These are phyloP conservation scores for Agrotis clavis DNA, from an alignment of 2,888 invertebrate species.

Conservation along the genomic window DNA sequence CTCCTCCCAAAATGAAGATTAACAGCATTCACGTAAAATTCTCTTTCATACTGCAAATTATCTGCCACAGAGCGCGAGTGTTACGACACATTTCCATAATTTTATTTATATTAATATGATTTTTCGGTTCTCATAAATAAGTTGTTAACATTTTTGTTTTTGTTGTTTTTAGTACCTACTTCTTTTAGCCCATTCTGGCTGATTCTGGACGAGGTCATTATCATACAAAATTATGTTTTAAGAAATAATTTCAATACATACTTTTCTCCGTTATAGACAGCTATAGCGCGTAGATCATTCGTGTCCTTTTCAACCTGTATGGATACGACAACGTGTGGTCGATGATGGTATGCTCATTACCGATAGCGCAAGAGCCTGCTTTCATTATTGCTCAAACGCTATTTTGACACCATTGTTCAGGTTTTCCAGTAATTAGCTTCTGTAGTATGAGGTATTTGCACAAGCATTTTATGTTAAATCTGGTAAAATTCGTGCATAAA, in stretches of 20 bases:
- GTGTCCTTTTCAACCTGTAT: neutral
- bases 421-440: neutral
- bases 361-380: no score
- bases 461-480: constrained; percentile 14
- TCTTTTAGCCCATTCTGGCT: neutral
- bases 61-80: constrained; percentile 28
- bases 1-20: constrained; percentile 46
- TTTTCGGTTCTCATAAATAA: constrained; percentile 20
- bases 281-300: no score
- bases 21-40: constrained; percentile 47
- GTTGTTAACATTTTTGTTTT: constrained; percentile 5
- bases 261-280: no score
- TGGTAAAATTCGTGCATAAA: constrained; percentile 26
- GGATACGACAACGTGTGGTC: neutral
- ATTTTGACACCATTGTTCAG: neutral
- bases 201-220: neutral
- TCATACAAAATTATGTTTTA: no score
- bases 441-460: no score
- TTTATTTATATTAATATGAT: constrained; percentile 47
- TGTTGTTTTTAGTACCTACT: constrained; percentile 11
- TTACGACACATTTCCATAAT: constrained; percentile 43
- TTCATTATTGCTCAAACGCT: no score
- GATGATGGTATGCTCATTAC: neutral
- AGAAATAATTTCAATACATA: no score
- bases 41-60: constrained; percentile 51